These are phyloP conservation scores for Indri indri DNA, from an alignment of 2,113 vertebrate species.

Conservation along the genomic window DNA sequence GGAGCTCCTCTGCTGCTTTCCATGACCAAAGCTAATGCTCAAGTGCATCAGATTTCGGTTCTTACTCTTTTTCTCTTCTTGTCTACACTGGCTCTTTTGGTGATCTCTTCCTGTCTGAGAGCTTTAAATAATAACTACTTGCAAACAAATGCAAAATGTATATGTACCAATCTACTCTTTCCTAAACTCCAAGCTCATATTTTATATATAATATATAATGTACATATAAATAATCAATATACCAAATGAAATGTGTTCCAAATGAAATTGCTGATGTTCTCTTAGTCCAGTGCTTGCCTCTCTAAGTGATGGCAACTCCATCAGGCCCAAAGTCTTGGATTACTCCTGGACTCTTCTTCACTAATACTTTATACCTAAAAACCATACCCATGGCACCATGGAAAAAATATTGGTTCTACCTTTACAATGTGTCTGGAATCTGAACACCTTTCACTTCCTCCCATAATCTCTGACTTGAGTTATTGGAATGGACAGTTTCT, in stretches of 20 bases:
- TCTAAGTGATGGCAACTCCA: not conserved
- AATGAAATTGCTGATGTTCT: not conserved
- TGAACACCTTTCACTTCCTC: not conserved
- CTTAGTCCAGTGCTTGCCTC: not conserved
- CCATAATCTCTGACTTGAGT: not conserved
- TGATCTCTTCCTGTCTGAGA: not conserved
- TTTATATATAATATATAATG: not conserved
- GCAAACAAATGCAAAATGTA: not conserved
- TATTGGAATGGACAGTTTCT: not conserved
- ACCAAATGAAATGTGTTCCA: not conserved
- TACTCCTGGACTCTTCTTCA: not conserved
- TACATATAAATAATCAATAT: not conserved
- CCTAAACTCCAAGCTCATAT: not conserved
- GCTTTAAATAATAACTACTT: not conserved
- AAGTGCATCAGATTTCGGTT: not conserved
- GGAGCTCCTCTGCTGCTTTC: not conserved
- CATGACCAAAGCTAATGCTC: not conserved
- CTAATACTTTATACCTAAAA: not conserved
- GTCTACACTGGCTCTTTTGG: not conserved
- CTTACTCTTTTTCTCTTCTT: not conserved
- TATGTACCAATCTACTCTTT: not conserved
- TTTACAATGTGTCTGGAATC: not conserved
- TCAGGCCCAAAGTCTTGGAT: not conserved
- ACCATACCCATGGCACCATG: not conserved
- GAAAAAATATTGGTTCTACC: not conserved